phyloP scores from a whole-genome alignment of 2,113 vertebrate genomes.

The Ictidomys tridecemlineatus region DNA sequence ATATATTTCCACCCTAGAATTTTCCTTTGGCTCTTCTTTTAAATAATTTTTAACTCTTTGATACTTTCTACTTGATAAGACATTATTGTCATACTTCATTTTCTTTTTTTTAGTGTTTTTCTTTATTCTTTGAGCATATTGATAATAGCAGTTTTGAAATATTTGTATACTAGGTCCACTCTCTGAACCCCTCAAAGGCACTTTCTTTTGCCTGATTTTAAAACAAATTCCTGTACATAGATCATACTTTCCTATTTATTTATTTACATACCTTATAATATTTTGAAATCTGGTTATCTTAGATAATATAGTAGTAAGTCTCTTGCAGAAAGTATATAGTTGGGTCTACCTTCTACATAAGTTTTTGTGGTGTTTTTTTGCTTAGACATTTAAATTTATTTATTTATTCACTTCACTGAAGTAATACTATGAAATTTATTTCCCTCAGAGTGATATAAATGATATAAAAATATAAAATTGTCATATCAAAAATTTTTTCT shows the following conservation, averaged over 20 bases:
- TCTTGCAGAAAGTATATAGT: not conserved
- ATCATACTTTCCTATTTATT: not conserved
- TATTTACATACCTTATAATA: not conserved
- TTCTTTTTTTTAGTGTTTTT: not conserved
- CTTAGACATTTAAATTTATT: not conserved
- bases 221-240: not conserved
- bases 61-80: not conserved
- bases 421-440: not conserved
- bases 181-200: not conserved
- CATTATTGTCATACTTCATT: not conserved
- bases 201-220: not conserved
- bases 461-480: too few species aligned
- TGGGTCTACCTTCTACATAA: not conserved
- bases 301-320: not conserved
- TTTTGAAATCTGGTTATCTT: not conserved
- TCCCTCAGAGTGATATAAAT: not conserved
- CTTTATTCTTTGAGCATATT: not conserved
- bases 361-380: not conserved
- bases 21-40: not conserved
- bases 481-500: too few species aligned
- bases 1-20: not conserved
- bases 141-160: not conserved
- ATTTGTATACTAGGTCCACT: not conserved
- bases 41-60: not conserved
- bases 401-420: not conserved